Evolutionary conservation across 2,797 vertebrate species (phyloP), one percentile per base, ranked within the genome.

Genomic region (Otus scops): DNA sequence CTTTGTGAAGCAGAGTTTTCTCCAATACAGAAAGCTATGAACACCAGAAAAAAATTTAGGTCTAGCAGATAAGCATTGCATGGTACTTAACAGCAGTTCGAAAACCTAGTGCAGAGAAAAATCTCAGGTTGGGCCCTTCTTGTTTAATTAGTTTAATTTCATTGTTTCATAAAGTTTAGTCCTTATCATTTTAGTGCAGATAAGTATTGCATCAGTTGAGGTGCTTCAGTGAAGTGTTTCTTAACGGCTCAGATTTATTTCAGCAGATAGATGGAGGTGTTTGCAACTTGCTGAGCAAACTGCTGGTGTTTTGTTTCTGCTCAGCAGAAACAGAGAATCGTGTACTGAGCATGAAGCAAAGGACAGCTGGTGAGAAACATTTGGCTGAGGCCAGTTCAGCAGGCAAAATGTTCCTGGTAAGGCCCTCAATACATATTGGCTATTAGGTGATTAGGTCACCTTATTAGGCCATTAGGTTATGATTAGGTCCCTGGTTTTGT

Each of bases 21-120:
- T 63, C 13, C 3, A 1, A 11, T 48, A 21, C 2, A 0, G 36
- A 34, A 18, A 34, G 21, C 30, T 68, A 19, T 36, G 30, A 67
- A 34, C 4, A 53, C 8, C 39, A 80, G 36, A 8, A 61, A 41
- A 61, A 79, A 57, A 17, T 10, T 23, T 70, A 38, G 7, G 14
- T 48, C 5, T 10, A 65, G 38, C 22, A 76, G 47, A 30, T 8
- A 41, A 2, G 20, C 21, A 24, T 6, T 61, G 26, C 34, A 26
- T 1, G 7, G n/a, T 53, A 20, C 21, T 67, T n/a, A 50, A 16
- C 3, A 79, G 34, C 36, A 23, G 5, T 23, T 64, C 39, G 61
- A 68, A 74, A 88, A 30, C 16, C 11, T 50, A 30, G 9, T 10
- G 19, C 43, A 74, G 51, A 64, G 38, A n/a, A 57, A 86, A 59